Evolutionary conservation across 2,797 vertebrate species (phyloP).

Genomic region (Anolis apletophallus): DNA sequence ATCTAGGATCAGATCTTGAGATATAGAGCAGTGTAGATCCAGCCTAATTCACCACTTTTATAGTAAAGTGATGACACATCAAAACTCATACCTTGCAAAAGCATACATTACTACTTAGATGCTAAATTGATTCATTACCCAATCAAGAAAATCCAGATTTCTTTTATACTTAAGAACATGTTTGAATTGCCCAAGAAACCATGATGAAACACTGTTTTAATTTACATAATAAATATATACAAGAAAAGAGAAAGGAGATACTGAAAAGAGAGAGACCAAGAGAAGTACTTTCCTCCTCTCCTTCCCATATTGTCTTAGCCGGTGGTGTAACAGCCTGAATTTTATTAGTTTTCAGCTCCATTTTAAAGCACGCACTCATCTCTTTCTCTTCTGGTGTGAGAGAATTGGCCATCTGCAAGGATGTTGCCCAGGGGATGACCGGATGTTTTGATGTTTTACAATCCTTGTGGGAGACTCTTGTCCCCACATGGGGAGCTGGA

Average conservation of each 20-base stretch:
- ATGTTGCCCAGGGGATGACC: no score
- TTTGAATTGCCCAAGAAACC: constrained; percentile 9
- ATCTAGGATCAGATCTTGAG: no score
- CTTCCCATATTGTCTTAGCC: background rate
- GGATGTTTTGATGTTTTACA: no score
- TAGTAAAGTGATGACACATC: background rate
- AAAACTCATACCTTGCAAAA: background rate
- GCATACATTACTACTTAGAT: background rate
- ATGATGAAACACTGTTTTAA: constrained; percentile 3
- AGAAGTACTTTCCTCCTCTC: background rate
- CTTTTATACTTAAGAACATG: background rate
- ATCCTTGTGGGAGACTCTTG: no score
- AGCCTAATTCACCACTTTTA: background rate
- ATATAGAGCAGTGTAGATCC: no score
- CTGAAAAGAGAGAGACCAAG: no score
- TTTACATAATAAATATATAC: background rate
- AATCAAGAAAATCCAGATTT: background rate
- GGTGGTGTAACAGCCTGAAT: background rate
- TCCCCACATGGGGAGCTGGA: no score
- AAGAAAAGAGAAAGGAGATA: background rate
- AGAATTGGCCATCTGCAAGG: no score
- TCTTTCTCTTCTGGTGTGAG: background rate
- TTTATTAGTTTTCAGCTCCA: background rate
- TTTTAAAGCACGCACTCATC: background rate
- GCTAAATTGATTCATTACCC: background rate